Percentiles rank a stretch among this genome's conserved stretches.
Evolutionary conservation across 2,797 vertebrate species (phyloP).

Genomic region (Poecilia wingei): DNA sequence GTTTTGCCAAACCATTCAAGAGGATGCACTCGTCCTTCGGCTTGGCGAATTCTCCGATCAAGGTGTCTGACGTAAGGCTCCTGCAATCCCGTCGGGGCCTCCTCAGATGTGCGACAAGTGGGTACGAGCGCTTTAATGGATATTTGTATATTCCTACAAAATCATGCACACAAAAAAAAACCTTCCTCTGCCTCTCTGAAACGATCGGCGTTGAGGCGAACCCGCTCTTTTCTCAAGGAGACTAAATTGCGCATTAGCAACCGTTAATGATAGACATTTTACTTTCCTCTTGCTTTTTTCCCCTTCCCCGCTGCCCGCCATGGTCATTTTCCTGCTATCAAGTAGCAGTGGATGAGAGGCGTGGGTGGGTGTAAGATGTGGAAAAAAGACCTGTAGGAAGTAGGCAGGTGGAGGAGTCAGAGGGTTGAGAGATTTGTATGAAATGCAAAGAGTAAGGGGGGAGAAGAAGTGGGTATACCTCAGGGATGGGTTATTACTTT

Average conservation of each 20-base stretch:
- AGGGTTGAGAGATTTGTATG: constrained; percentile 56
- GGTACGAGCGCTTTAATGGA: not conserved
- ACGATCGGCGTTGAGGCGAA: constrained; percentile 4
- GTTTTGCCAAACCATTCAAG: constrained; percentile 16
- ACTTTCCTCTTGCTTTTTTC: constrained; percentile 11
- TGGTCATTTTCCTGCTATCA: constrained; percentile 56
- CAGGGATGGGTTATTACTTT: constrained; percentile 76
- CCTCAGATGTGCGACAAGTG: constrained; percentile 30
- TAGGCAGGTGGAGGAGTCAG: constrained; percentile 1
- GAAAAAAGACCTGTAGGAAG: constrained; percentile 28
- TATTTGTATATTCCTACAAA: not conserved
- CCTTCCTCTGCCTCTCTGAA: constrained; percentile 5
- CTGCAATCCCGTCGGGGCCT: constrained; percentile 31
- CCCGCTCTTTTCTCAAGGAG: constrained; percentile 19
- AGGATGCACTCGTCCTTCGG: constrained; percentile 38
- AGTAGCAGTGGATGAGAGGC: constrained; percentile 15
- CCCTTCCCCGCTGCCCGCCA: not conserved
- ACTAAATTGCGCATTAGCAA: constrained; percentile 30
- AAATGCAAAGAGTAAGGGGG: constrained; percentile 53
- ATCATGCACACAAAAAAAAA: not conserved
- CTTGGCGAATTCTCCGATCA: constrained; percentile 20
- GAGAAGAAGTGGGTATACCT: constrained; percentile 49
- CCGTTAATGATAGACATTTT: constrained; percentile 59
- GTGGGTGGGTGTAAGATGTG: constrained; percentile 12
- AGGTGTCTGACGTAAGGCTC: constrained; percentile 65